Conservation (phyloP, 2,888 invertebrate species). For the Nineta flava region DNA sequence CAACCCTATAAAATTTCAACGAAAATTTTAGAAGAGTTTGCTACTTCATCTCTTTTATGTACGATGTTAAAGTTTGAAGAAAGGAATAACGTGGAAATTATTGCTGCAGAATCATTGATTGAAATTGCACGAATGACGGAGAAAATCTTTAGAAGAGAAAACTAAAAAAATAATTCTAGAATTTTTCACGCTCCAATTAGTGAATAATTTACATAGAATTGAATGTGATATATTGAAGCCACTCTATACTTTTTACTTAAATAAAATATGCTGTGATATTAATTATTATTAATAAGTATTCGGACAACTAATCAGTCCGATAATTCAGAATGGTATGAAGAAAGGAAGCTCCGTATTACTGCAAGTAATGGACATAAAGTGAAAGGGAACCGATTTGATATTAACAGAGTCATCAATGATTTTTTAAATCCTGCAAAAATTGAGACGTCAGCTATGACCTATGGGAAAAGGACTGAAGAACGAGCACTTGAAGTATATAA, state of each 20-base stretch:
- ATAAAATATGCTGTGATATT: slow-evolving; percentile 9
- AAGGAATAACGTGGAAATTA: no score
- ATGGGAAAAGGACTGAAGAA: slow-evolving; percentile 12
- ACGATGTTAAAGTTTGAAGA: no score
- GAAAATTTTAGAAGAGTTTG: no score
- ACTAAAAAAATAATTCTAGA: neutral
- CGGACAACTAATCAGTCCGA: no score
- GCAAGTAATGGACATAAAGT: slow-evolving; percentile 12
- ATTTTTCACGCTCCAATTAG: slow-evolving; percentile 1
- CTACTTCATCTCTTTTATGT: no score
- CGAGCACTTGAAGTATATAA: slow-evolving; percentile 11
- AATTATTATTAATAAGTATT: no score
- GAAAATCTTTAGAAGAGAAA: neutral
- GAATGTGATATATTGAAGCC: slow-evolving; percentile 6
- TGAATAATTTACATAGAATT: slow-evolving; percentile 5
- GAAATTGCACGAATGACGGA: neutral
- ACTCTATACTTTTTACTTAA: slow-evolving; percentile 8
- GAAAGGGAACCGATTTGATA: slow-evolving; percentile 11
- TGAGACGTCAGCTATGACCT: slow-evolving; percentile 9
- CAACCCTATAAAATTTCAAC: no score
- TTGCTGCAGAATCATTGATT: no score
- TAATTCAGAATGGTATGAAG: no score
- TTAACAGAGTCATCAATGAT: slow-evolving; percentile 10
- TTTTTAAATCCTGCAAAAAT: slow-evolving; percentile 8
- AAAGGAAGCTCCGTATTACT: slow-evolving; percentile 8